Percentiles rank a stretch among this genome's conserved stretches.
Conservation (phyloP, 2,113 vertebrate species). For the Zosterops pallidus region DNA sequence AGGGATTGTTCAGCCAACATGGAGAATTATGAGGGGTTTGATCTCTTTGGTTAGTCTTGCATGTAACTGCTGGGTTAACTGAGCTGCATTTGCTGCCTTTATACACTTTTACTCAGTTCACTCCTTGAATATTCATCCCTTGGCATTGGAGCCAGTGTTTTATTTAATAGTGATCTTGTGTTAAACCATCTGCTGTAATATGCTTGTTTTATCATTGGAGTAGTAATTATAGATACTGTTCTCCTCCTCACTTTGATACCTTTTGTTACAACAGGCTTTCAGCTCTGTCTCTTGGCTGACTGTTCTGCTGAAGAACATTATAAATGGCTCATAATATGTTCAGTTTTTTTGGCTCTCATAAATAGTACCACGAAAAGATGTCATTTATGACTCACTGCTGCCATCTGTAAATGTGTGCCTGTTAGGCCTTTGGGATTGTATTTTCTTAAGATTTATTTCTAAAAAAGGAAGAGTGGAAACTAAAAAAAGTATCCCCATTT, state of each 20-base stretch:
- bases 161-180: conserved; percentile 21
- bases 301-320: conserved; percentile 21
- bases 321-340: conserved; percentile 30
- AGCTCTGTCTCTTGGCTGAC: conserved; percentile 27
- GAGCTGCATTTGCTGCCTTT: background rate
- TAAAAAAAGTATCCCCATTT: conserved; percentile 6
- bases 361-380: conserved; percentile 38
- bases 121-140: conserved; percentile 9
- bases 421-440: conserved; percentile 1
- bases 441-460: conserved; percentile 25
- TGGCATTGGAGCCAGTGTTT: conserved; percentile 6
- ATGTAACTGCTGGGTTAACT: background rate
- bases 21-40: background rate
- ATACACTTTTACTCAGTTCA: background rate
- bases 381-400: conserved; percentile 32
- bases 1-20: background rate
- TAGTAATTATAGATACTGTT: conserved; percentile 34
- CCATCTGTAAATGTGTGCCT: conserved; percentile 27
- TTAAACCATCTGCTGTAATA: conserved; percentile 45
- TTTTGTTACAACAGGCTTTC: conserved; percentile 61
- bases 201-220: conserved; percentile 40
- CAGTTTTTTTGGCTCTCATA: conserved; percentile 34
- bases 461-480: background rate
- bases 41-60: background rate
- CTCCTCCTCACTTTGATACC: conserved; percentile 29